Evolutionary conservation across 2,888 invertebrate genomes (phyloP).

Genomic region (Thera obeliscata): DNA sequence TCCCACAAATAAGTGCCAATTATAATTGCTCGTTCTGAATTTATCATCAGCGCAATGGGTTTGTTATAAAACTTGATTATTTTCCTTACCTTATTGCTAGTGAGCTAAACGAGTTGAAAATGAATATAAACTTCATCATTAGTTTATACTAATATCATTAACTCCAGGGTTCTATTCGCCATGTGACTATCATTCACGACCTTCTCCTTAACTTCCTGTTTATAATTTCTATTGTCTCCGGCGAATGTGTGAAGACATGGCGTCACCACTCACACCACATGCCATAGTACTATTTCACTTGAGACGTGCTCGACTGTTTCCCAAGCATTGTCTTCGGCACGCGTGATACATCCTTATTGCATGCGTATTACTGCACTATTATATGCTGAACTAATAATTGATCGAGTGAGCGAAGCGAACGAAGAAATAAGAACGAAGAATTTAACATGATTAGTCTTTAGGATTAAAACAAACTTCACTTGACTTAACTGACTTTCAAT

Average conservation of each 20-base stretch:
- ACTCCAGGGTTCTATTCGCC: constrained; percentile 11
- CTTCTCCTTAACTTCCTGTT: constrained; percentile 44
- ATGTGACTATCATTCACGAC: constrained; percentile 33
- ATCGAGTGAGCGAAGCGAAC: too few relatives aligned
- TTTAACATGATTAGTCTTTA: too few relatives aligned
- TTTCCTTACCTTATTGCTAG: constrained; percentile 11
- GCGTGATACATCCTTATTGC: constrained; percentile 34
- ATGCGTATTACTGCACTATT: constrained; percentile 23
- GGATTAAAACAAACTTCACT: too few relatives aligned
- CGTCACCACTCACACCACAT: constrained; percentile 27
- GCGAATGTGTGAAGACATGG: constrained; percentile 44
- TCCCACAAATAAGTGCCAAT: constrained; percentile 13
- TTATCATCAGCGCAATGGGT: background rate
- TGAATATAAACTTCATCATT: background rate
- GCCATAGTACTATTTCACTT: constrained; percentile 35
- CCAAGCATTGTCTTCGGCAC: constrained; percentile 38
- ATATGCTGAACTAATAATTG: background rate
- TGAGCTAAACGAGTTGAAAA: background rate
- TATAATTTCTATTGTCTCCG: constrained; percentile 49
- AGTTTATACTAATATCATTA: background rate
- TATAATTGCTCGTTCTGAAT: constrained; percentile 15
- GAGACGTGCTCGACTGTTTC: constrained; percentile 48
- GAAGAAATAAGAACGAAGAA: too few relatives aligned
- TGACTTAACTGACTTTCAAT: too few relatives aligned
- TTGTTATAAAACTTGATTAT: constrained; percentile 11